phyloP scores from a whole-genome alignment of 1,140 invertebrate species.

The Orchestia grillus region DNA sequence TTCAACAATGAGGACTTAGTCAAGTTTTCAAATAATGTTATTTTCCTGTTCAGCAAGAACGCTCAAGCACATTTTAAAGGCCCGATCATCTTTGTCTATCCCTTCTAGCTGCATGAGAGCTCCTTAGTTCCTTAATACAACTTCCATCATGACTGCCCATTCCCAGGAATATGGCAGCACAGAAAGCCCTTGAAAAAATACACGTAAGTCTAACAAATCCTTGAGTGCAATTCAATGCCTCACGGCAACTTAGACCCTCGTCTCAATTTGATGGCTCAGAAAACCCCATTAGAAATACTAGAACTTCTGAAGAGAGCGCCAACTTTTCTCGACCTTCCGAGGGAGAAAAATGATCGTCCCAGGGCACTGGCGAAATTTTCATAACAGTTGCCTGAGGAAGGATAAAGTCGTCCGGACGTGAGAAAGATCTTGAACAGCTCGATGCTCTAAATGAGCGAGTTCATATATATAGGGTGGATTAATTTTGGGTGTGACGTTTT shows the following conservation, averaged over 20 bases:
- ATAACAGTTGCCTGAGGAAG: background rate
- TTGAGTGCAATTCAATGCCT: background rate
- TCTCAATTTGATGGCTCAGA: background rate
- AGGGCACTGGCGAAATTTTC: background rate
- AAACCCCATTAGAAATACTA: conserved; percentile 9
- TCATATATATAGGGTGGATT: background rate
- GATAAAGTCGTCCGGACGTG: background rate
- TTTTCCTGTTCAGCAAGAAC: background rate
- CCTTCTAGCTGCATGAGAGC: background rate
- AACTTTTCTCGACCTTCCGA: background rate
- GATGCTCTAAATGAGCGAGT: background rate
- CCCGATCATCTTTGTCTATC: background rate
- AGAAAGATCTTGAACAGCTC: background rate
- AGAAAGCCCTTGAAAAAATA: background rate
- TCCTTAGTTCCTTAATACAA: background rate
- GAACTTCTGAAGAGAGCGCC: background rate
- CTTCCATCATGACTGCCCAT: background rate
- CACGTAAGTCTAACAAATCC: background rate
- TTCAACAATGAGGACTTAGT: no score
- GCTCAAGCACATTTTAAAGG: background rate
- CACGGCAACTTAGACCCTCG: background rate
- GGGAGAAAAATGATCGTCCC: background rate
- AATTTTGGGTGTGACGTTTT: background rate
- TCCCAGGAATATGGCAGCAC: background rate
- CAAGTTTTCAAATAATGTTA: background rate